These are phyloP conservation scores for Diplosoma virens DNA, from an alignment of 23 tunicate genomes.

Conservation along the genomic window DNA sequence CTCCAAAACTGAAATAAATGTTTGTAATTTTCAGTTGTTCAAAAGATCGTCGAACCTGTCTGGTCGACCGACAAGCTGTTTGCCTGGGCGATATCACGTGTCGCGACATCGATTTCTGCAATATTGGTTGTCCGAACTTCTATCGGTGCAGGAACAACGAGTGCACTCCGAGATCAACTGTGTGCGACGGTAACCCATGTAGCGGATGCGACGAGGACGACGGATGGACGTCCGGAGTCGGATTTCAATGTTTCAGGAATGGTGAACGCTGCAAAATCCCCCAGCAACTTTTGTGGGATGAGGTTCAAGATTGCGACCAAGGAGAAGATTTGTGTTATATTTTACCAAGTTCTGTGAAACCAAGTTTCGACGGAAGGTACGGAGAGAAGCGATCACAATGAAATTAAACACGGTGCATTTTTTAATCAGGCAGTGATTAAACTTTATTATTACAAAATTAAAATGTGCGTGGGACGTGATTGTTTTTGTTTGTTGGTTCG, in stretches of 20 bases:
- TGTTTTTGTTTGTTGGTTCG: too few species aligned
- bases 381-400: too few species aligned
- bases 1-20: too few species aligned
- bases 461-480: too few species aligned
- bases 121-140: neutral
- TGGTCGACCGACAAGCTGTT: neutral
- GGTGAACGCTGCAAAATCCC: conserved; percentile 39
- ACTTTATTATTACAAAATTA: too few species aligned
- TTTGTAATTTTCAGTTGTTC: too few species aligned
- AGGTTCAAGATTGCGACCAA: conserved; percentile 48
- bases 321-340: conserved; percentile 37
- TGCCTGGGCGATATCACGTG: neutral
- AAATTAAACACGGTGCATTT: too few species aligned
- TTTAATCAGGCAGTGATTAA: too few species aligned
- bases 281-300: conserved; percentile 47
- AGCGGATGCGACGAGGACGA: conserved; percentile 35
- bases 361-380: too few species aligned
- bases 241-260: conserved; percentile 44
- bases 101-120: neutral
- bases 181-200: conserved; percentile 30
- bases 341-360: too few species aligned
- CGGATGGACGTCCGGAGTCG: conserved; percentile 21
- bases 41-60: too few species aligned
- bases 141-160: conserved; percentile 13
- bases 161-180: conserved; percentile 23